Base-by-base conservation (phyloP, 2,113 vertebrate genomes). In the Actenoides hombroni region DNA sequence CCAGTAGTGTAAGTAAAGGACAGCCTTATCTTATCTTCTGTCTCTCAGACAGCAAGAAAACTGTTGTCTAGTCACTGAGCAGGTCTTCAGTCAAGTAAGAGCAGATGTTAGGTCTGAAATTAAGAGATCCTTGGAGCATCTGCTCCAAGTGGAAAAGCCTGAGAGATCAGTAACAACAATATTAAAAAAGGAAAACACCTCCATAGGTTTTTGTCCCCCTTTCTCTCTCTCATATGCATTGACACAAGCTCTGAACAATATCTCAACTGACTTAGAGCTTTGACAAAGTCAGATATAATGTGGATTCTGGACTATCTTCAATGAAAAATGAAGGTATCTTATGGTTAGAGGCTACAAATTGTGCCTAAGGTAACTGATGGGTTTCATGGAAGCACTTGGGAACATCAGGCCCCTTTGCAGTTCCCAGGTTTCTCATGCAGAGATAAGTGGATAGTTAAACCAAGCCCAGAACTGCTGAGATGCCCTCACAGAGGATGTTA, bases 91-190 rank as follows among this genome's bases (percentile, higher is more conserved):
- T 59, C 37, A 94, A 88, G 71, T 54, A 94, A 73, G 61, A 63
- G 17, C 77, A 95, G 92, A 69, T 82, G 35, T 88, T 88, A 61
- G 28, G 20, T 76, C 67, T 88, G 77, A 90, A 96, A 96, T 92
- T 44, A 84, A 81, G 83, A 88, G 24, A 78, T 75, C 5, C 53
- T 8, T 6, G 5, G 65, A 28, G 35, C 61, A 92, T 59, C 76
- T 80, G 44, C 44, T 82, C 6, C n/a, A 76, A 76, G n/a, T n/a
- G 59, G 35, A 84, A 86, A 91, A 92, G 11, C 40, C 31, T 49
- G 31, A 86, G 60, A 88, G 21, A 82, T 88, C 42, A 57, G 49
- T 64, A 88, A 81, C 11, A 79, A 23, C n/a, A 75, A 4, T 25
- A 83, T 24, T 42, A 49, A 61, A 80, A 69, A 21, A 74, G 31